These are phyloP conservation scores for Perca fluviatilis DNA, from an alignment of 2,113 vertebrate genomes.

Conservation along the genomic window DNA sequence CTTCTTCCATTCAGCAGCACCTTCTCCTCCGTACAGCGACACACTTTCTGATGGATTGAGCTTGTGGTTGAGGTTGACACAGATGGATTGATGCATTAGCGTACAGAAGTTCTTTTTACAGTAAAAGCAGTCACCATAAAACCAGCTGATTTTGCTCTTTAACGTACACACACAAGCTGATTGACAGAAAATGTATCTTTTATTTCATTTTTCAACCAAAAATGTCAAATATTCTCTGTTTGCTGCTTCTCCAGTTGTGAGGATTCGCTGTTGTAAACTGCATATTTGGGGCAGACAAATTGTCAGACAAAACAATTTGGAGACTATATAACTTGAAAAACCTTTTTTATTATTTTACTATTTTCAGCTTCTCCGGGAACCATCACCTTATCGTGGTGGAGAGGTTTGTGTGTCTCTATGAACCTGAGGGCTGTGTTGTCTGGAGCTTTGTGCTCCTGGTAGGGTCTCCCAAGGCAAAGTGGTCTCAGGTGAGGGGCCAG, in stretches of 20 bases:
- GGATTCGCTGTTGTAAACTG: neutral
- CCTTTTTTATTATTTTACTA: neutral
- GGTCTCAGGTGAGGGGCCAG: too few relatives aligned
- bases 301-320: neutral
- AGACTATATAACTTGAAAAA: neutral
- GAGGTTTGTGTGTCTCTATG: too few relatives aligned
- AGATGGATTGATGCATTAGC: slow-evolving; percentile 19
- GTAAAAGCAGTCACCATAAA: slow-evolving; percentile 25
- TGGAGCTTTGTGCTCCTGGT: too few relatives aligned
- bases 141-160: slow-evolving; percentile 4
- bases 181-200: neutral
- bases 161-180: neutral
- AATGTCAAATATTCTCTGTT: neutral
- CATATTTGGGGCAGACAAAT: neutral
- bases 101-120: neutral
- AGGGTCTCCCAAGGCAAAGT: too few relatives aligned
- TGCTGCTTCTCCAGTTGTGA: neutral
- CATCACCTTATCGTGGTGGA: too few relatives aligned
- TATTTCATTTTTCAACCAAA: neutral
- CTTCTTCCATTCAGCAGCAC: neutral
- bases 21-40: neutral
- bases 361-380: too few relatives aligned
- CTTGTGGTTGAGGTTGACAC: slow-evolving; percentile 17
- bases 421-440: too few relatives aligned
- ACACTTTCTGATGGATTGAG: slow-evolving; percentile 17